Evolutionary conservation across 1,140 invertebrate species (phyloP).

Genomic region (Onthophagus taurus): DNA sequence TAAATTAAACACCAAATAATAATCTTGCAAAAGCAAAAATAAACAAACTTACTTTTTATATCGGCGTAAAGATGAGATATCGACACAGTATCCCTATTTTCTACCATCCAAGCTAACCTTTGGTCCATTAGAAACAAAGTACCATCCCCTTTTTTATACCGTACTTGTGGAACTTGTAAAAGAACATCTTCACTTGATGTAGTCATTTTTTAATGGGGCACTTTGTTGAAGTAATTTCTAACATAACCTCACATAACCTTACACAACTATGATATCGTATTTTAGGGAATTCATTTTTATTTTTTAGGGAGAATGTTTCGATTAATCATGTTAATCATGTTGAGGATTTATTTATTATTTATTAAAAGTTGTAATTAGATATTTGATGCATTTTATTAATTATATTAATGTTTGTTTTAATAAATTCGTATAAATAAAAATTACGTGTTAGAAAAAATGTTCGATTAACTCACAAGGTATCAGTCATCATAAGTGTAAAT

Average conservation of each 20-base stretch:
- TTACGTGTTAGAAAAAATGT: too few relatives aligned
- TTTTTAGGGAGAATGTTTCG: not conserved
- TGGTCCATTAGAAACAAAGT: conserved; percentile 93
- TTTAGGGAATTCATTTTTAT: not conserved
- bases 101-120: conserved; percentile 90
- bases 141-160: conserved; percentile 93
- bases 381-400: too few relatives aligned
- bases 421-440: too few relatives aligned
- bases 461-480: too few relatives aligned
- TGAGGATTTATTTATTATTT: too few relatives aligned
- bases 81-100: conserved; percentile 81
- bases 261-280: not conserved
- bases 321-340: not conserved
- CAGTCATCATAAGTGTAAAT: too few relatives aligned
- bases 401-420: too few relatives aligned
- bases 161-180: conserved; percentile 82
- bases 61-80: conserved; percentile 91
- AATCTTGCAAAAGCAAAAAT: not conserved
- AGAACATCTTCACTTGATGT: conserved; percentile 88
- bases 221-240: not conserved
- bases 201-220: conserved; percentile 46
- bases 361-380: too few relatives aligned
- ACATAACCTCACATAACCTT: not conserved
- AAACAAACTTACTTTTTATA: conserved; percentile 73
- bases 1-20: conserved; percentile 27